Evolutionary conservation across 2,888 invertebrate species (phyloP).

Genomic region (Pardosa pseudoannulata): DNA sequence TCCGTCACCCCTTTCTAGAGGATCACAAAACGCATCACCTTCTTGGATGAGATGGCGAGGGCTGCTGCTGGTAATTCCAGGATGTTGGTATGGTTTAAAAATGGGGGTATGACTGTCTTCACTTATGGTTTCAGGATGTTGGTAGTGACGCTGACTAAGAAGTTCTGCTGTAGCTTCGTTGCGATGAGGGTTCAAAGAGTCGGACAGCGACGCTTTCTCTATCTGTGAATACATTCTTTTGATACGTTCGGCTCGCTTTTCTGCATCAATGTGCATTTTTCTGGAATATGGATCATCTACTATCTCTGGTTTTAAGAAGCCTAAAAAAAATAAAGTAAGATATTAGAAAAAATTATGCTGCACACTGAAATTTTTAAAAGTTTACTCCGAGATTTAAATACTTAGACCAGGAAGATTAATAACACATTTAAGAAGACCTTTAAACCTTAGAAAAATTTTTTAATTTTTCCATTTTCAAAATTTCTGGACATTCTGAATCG

Average conservation of each 20-base stretch:
- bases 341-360: too few relatives aligned
- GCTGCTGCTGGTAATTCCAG: slow-evolving; percentile 18
- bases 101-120: slow-evolving; percentile 53
- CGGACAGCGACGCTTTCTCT: slow-evolving; percentile 63
- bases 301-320: slow-evolving; percentile 67
- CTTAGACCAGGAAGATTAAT: too few relatives aligned
- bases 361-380: too few relatives aligned
- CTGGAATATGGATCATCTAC: slow-evolving; percentile 63
- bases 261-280: slow-evolving; percentile 64
- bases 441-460: too few relatives aligned
- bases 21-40: slow-evolving; percentile 55
- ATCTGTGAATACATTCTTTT: slow-evolving; percentile 68
- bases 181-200: slow-evolving; percentile 37
- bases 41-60: slow-evolving; percentile 16
- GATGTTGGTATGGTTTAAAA: slow-evolving; percentile 65
- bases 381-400: too few relatives aligned
- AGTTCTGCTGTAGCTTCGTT: slow-evolving; percentile 34
- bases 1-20: slow-evolving; percentile 41
- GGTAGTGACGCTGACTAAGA: slow-evolving; percentile 26
- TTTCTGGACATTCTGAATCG: too few relatives aligned
- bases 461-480: too few relatives aligned
- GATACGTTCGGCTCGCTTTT: slow-evolving; percentile 61
- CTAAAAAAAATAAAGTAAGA: slow-evolving; percentile 29
- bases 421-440: too few relatives aligned
- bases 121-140: slow-evolving; percentile 23